Conservation (phyloP, 2,113 vertebrate species). For the Emydocephalus ijimae region DNA sequence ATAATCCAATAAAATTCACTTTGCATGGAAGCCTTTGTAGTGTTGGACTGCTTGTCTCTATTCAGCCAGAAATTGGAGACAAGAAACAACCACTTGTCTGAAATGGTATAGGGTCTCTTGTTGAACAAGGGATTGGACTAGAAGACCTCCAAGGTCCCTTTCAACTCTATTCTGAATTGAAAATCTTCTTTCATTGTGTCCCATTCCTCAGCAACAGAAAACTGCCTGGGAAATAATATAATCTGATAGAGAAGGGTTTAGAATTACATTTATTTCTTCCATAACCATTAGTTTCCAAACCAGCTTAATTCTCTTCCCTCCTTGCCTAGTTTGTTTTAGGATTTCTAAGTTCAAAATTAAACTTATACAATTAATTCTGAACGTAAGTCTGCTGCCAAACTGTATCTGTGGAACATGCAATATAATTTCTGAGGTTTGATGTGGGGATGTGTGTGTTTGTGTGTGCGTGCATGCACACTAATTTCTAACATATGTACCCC, state of each 20-base stretch:
- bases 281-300: not conserved
- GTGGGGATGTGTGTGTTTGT: not conserved
- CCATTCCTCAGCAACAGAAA: not conserved
- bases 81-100: not conserved
- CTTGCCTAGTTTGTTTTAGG: not conserved
- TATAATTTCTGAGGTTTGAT: constrained; percentile 65
- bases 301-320: not conserved
- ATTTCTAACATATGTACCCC: constrained; percentile 82
- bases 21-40: too few relatives aligned
- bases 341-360: constrained; percentile 33
- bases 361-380: constrained; percentile 24
- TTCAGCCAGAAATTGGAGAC: too few relatives aligned
- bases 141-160: not conserved
- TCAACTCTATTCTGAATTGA: not conserved
- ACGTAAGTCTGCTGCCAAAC: constrained; percentile 49
- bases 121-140: not conserved
- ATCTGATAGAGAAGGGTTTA: constrained; percentile 1
- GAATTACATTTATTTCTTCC: not conserved
- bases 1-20: too few relatives aligned
- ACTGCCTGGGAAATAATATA: not conserved
- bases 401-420: constrained; percentile 50
- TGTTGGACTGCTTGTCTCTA: too few relatives aligned
- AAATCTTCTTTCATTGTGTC: not conserved
- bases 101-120: not conserved
- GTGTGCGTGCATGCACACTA: constrained; percentile 68